Conservation (phyloP, 2,888 invertebrate species). For the Carabus problematicus region DNA sequence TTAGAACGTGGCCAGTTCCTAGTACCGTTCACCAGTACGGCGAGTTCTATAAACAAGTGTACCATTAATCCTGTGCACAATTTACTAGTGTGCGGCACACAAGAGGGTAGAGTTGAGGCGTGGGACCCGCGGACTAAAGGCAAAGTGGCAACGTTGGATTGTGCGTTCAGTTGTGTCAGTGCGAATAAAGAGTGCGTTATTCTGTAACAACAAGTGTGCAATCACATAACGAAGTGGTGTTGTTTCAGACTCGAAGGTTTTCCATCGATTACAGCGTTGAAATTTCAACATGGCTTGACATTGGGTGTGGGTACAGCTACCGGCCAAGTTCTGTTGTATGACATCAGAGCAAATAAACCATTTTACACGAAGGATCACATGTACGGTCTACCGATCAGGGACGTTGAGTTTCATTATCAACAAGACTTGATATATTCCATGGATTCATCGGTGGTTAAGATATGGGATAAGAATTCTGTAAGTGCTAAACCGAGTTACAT, state of each 20-base stretch:
- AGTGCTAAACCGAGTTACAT: too few species aligned
- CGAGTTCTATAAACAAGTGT: constrained; percentile 81
- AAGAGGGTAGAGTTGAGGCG: constrained; percentile 92
- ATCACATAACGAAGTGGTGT: constrained; percentile 18
- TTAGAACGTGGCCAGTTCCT: constrained; percentile 95
- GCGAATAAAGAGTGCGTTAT: constrained; percentile 64
- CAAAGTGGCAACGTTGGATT: constrained; percentile 83
- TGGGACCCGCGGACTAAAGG: constrained; percentile 91
- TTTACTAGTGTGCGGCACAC: constrained; percentile 84
- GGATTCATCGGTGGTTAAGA: constrained; percentile 86
- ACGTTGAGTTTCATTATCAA: constrained; percentile 82
- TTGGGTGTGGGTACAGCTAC: constrained; percentile 92
- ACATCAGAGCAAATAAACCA: constrained; percentile 91
- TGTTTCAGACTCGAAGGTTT: constrained; percentile 67
- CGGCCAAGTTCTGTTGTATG: constrained; percentile 93
- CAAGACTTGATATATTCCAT: constrained; percentile 87
- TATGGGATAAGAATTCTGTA: constrained; percentile 90
- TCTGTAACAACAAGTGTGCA: not conserved
- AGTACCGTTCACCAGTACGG: constrained; percentile 79
- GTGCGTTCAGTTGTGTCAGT: constrained; percentile 71
- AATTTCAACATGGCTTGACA: constrained; percentile 76
- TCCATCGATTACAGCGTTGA: constrained; percentile 80
- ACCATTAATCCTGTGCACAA: constrained; percentile 89
- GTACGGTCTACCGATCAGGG: constrained; percentile 90
- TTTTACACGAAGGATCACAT: constrained; percentile 92